phyloP scores from a whole-genome alignment of 2,888 invertebrate genomes.

The Cosmia trapezina region DNA sequence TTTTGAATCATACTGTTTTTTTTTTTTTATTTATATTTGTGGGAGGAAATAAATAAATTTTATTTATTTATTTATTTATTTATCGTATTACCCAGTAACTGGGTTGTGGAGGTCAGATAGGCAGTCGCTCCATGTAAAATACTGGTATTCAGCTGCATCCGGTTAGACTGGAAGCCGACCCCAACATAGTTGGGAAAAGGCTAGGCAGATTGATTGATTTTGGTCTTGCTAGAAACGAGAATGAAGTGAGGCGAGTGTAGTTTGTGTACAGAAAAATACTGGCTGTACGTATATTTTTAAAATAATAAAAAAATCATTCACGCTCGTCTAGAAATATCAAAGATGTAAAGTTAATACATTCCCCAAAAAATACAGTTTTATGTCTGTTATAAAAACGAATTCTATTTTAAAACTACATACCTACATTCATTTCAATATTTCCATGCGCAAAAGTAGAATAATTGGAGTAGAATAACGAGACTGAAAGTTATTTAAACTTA shows the following conservation, averaged over 20 bases:
- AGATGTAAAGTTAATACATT: neutral
- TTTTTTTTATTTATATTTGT: no score
- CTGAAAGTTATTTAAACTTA: slow-evolving; percentile 19
- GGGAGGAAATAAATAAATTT: no score
- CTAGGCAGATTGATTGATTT: no score
- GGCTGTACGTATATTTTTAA: neutral
- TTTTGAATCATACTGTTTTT: no score
- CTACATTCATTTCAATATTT: slow-evolving; percentile 16
- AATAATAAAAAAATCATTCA: neutral
- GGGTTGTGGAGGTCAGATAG: no score
- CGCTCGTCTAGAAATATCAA: neutral
- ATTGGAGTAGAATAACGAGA: neutral
- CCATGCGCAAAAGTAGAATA: neutral
- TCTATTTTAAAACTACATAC: slow-evolving; percentile 7
- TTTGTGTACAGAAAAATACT: neutral
- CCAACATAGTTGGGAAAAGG: no score
- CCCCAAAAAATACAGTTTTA: neutral
- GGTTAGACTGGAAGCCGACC: no score
- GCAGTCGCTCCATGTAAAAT: no score
- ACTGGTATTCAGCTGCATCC: no score
- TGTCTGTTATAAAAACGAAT: slow-evolving; percentile 17
- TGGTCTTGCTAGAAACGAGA: neutral
- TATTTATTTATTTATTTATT: no score
- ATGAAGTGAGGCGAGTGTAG: no score
- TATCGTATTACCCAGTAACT: no score